Evolutionary conservation across 2,888 invertebrate genomes (phyloP).

Genomic region (Caprella mutica): DNA sequence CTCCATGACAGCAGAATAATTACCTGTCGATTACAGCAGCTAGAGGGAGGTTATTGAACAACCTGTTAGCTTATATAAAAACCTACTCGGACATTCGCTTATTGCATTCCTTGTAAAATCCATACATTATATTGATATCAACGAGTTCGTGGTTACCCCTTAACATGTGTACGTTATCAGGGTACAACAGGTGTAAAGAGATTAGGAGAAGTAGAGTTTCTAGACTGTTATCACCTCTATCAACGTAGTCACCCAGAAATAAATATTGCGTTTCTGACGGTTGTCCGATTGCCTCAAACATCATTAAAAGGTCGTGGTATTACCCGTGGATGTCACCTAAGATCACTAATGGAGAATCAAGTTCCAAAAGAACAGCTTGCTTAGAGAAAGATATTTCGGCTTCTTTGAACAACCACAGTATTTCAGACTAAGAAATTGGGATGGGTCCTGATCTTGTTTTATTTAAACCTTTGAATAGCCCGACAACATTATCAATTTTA

Average conservation of each 20-base stretch:
- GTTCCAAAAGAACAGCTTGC: not conserved
- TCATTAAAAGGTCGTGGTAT: constrained; percentile 10
- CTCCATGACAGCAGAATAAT: constrained; percentile 14
- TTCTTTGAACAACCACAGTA: not conserved
- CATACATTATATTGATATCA: not conserved
- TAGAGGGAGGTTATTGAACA: constrained; percentile 7
- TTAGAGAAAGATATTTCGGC: constrained; percentile 1
- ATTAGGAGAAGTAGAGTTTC: constrained; percentile 3
- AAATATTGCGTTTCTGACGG: constrained; percentile 8
- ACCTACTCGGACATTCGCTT: constrained; percentile 10
- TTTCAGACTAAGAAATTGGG: constrained; percentile 4
- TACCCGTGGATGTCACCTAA: constrained; percentile 13
- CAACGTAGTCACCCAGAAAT: constrained; percentile 11
- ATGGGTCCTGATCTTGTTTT: constrained; percentile 1
- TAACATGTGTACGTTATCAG: not conserved
- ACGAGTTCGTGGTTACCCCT: constrained; percentile 11
- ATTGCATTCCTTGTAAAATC: constrained; percentile 4
- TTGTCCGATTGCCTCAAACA: constrained; percentile 8
- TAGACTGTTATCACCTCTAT: constrained; percentile 11
- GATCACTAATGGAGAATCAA: not conserved
- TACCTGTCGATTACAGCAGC: constrained; percentile 11
- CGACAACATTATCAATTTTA: not conserved
- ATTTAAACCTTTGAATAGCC: constrained; percentile 2
- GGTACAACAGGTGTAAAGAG: not conserved
- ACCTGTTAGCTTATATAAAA: not conserved